Evolutionary conservation across 2,113 vertebrate species (phyloP).

Genomic region (Anseranas semipalmata): DNA sequence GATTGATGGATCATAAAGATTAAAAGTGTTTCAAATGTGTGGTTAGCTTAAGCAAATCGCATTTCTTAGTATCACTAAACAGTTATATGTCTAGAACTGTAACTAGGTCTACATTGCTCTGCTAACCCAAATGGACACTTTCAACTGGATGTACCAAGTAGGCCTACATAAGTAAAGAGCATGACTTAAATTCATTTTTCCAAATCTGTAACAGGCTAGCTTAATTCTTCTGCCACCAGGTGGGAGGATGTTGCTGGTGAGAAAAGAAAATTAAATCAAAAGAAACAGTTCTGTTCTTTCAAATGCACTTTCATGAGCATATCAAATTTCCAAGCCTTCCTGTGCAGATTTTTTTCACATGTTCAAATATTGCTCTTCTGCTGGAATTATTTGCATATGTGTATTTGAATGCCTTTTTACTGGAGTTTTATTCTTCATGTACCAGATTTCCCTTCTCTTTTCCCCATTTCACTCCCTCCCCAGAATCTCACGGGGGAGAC

Average conservation of each 20-base stretch:
- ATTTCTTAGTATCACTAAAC: background rate
- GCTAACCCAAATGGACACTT: background rate
- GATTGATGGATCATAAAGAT: background rate
- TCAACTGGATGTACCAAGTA: background rate
- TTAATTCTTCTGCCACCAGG: background rate
- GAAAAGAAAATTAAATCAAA: background rate
- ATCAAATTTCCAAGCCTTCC: background rate
- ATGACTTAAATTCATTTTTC: background rate
- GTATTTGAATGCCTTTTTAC: background rate
- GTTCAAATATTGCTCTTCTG: background rate
- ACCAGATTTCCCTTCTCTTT: background rate
- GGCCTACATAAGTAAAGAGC: background rate
- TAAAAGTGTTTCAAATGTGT: background rate
- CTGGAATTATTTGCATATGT: background rate
- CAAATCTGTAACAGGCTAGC: background rate
- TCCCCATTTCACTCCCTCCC: rapidly evolving
- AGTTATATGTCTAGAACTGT: background rate
- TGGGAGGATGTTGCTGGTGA: background rate
- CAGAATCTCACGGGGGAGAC: background rate
- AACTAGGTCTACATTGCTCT: background rate
- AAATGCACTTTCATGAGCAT: background rate
- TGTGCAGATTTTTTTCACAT: background rate
- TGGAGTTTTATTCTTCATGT: background rate
- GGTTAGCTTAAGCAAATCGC: background rate
- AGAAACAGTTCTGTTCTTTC: background rate